These are phyloP conservation scores for Xylota segnis DNA, from an alignment of 2,888 invertebrate genomes.

Conservation along the genomic window DNA sequence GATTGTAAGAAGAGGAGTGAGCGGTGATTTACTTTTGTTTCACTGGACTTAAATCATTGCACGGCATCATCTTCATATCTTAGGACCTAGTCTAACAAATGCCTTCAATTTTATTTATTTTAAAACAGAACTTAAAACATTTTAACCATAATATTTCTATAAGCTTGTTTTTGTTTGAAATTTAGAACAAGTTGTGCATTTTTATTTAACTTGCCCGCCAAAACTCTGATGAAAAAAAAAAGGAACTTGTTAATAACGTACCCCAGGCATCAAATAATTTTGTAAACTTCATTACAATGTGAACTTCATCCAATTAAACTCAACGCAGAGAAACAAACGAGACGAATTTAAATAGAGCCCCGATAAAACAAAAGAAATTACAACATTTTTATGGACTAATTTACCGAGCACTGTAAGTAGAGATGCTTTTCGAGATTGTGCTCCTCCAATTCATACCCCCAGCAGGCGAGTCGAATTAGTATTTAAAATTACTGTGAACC, in stretches of 20 bases:
- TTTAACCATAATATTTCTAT: no score
- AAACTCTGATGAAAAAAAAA: background rate
- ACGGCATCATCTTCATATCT: no score
- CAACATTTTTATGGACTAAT: conserved; percentile 76
- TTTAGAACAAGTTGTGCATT: no score
- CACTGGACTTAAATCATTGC: no score
- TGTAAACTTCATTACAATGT: conserved; percentile 42
- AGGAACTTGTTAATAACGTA: background rate
- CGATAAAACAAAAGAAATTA: conserved; percentile 76
- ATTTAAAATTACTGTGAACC: conserved; percentile 65
- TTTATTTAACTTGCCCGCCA: background rate
- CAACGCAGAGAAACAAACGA: conserved; percentile 51
- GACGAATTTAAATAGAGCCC: conserved; percentile 66
- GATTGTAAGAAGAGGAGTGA: no score
- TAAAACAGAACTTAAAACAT: no score
- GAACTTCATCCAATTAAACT: conserved; percentile 69
- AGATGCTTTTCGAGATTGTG: conserved; percentile 69
- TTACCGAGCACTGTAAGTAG: conserved; percentile 65
- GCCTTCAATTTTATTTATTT: no score
- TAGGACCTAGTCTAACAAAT: no score
- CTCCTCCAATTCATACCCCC: conserved; percentile 44
- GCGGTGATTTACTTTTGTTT: no score
- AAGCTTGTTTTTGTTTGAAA: no score
- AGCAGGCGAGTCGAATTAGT: conserved; percentile 64
- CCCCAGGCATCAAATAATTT: conserved; percentile 29